Evolutionary conservation across 2,113 vertebrate species (phyloP).

Genomic region (Misgurnus anguillicaudatus): DNA sequence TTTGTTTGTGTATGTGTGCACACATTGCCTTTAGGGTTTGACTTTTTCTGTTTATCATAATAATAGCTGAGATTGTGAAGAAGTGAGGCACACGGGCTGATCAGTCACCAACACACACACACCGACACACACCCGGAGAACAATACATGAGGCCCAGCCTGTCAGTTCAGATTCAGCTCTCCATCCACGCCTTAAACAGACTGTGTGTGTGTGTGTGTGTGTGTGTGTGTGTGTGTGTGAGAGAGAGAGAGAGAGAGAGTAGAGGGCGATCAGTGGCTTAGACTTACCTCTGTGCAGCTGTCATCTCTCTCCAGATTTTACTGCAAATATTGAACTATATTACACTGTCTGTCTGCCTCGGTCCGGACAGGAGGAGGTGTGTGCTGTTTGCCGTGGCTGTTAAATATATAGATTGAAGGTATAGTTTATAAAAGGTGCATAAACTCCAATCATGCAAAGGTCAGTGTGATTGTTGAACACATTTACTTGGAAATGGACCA

Average conservation of each 20-base stretch:
- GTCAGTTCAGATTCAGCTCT: conserved; percentile 44
- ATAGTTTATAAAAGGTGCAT: conserved; percentile 46
- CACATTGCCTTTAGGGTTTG: conserved; percentile 31
- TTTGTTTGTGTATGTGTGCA: conserved; percentile 32
- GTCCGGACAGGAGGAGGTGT: conserved; percentile 1
- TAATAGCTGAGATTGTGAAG: conserved; percentile 51
- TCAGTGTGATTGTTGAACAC: conserved; percentile 39
- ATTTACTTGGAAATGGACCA: conserved; percentile 28
- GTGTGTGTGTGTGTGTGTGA: conserved; percentile 37
- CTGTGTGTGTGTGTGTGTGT: conserved; percentile 38
- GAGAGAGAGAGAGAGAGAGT: conserved; percentile 46
- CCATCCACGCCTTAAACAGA: conserved; percentile 36
- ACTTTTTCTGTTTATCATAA: conserved; percentile 53
- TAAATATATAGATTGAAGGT: conserved; percentile 40
- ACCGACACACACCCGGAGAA: conserved; percentile 26
- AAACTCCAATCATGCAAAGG: conserved; percentile 43
- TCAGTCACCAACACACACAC: conserved; percentile 19
- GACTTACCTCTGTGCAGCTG: conserved; percentile 21
- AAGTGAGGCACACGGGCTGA: conserved; percentile 41
- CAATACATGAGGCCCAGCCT: conserved; percentile 51
- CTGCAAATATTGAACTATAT: conserved; percentile 52
- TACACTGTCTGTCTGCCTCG: conserved; percentile 31
- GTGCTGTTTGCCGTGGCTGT: conserved; percentile 32
- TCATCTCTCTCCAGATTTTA: conserved; percentile 53
- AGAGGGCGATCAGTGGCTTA: conserved; percentile 57